These are phyloP conservation scores for Colletes collaris DNA, from an alignment of 2,888 invertebrate species.

Conservation along the genomic window DNA sequence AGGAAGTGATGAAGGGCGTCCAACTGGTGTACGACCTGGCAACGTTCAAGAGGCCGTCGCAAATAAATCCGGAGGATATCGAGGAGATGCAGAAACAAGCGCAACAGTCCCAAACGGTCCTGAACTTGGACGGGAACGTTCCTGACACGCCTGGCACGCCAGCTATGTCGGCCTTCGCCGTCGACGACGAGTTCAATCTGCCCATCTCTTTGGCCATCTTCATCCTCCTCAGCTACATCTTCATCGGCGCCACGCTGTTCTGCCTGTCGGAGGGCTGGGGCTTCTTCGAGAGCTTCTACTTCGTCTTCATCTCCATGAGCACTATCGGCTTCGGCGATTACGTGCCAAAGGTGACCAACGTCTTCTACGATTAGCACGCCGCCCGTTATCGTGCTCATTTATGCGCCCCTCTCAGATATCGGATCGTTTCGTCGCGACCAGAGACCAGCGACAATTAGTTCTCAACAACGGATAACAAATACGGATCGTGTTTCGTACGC, in stretches of 20 bases:
- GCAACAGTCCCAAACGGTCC: conserved; percentile 73
- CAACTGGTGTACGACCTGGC: conserved; percentile 92
- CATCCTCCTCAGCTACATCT: conserved; percentile 93
- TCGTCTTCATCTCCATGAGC: conserved; percentile 98
- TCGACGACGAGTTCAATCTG: conserved; percentile 97
- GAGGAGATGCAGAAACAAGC: conserved; percentile 81
- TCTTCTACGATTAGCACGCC: not conserved
- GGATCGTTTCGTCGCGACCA: not conserved
- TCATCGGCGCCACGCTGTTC: conserved; percentile 93
- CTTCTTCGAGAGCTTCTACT: conserved; percentile 97
- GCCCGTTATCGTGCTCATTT: not conserved
- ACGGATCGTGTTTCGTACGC: no score
- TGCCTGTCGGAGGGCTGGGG: conserved; percentile 92
- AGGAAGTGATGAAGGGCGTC: conserved; percentile 93
- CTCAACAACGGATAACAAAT: no score
- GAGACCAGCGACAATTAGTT: no score
- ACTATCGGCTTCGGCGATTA: conserved; percentile 98
- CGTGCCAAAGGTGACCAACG: conserved; percentile 88
- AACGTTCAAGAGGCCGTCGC: conserved; percentile 89
- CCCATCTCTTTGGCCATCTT: conserved; percentile 95
- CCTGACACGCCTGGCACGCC: conserved; percentile 89
- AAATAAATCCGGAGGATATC: conserved; percentile 86
- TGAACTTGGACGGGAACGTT: conserved; percentile 80
- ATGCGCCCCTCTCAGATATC: not conserved
- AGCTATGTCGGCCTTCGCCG: conserved; percentile 90